Percentiles rank a stretch among this genome's conserved stretches.
Evolutionary conservation across 2,888 invertebrate genomes (phyloP).

Genomic region (Euphydryas editha): DNA sequence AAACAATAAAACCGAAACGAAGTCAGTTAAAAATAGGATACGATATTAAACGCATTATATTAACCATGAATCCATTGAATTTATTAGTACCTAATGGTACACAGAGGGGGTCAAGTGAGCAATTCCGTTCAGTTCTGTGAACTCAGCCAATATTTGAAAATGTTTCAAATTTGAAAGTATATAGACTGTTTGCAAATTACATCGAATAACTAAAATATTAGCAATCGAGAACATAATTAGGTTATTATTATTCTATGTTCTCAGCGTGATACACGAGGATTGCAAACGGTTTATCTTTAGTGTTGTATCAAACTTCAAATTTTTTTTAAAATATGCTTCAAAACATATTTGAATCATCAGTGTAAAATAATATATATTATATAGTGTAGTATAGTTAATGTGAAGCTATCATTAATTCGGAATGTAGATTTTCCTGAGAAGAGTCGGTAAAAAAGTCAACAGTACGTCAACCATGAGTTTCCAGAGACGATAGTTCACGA

Average conservation of each 20-base stretch:
- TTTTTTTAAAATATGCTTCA: no score
- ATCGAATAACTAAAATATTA: not conserved
- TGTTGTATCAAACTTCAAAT: no score
- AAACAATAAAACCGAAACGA: no score
- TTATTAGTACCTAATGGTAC: not conserved
- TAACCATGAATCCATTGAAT: not conserved
- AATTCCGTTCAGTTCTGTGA: conserved; percentile 17
- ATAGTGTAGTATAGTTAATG: no score
- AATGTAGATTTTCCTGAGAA: no score
- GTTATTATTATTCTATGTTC: not conserved
- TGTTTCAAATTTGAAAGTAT: conserved; percentile 26
- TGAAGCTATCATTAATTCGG: no score
- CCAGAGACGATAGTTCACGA: no score
- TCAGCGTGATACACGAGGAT: not conserved
- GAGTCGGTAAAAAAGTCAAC: no score
- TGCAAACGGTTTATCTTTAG: no score
- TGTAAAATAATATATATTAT: no score
- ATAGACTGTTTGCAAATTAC: conserved; percentile 18
- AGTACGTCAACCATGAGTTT: no score
- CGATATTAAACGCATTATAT: not conserved
- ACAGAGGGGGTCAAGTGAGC: conserved; percentile 27
- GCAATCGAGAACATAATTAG: not conserved
- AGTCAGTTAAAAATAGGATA: not conserved
- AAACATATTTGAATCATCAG: no score
- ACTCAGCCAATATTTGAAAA: conserved; percentile 22